A percentile compares a stretch with the other conserved stretches of the same genome.
phyloP scores from a whole-genome alignment of 2,113 vertebrate species.

The Phasianus colchicus region DNA sequence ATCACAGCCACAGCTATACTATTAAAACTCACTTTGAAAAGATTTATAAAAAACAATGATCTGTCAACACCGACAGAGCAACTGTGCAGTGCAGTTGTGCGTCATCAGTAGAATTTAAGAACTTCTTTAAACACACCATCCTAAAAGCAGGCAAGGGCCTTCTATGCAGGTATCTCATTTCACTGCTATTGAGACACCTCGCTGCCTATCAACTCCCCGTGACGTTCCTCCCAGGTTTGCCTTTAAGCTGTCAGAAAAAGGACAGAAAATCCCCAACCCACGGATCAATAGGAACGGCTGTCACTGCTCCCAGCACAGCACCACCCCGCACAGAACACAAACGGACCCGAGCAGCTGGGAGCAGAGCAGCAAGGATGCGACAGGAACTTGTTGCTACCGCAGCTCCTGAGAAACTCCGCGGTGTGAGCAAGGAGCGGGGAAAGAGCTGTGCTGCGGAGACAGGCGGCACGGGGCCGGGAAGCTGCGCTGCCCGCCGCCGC shows the following conservation, averaged over 20 bases:
- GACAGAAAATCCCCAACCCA: background rate
- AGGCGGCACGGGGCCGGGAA: too few relatives aligned
- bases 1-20: background rate
- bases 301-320: background rate
- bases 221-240: background rate
- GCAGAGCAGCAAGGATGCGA: background rate
- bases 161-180: background rate
- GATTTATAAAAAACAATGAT: background rate
- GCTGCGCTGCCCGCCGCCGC: too few relatives aligned
- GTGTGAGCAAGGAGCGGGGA: too few relatives aligned
- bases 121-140: background rate
- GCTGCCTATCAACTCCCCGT: background rate
- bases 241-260: background rate
- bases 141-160: background rate
- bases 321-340: accelerated
- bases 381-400: slow-evolving; percentile 1
- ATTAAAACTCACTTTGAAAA: background rate
- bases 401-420: accelerated
- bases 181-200: background rate
- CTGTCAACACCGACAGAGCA: background rate
- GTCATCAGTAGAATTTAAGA: accelerated
- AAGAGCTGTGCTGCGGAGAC: too few relatives aligned
- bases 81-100: accelerated
- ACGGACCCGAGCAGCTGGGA: accelerated
- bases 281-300: background rate